A percentile compares a stretch with the other conserved stretches of the same genome.
These are phyloP conservation scores for Strix uralensis DNA, from an alignment of 2,113 vertebrate genomes.

Conservation along the genomic window DNA sequence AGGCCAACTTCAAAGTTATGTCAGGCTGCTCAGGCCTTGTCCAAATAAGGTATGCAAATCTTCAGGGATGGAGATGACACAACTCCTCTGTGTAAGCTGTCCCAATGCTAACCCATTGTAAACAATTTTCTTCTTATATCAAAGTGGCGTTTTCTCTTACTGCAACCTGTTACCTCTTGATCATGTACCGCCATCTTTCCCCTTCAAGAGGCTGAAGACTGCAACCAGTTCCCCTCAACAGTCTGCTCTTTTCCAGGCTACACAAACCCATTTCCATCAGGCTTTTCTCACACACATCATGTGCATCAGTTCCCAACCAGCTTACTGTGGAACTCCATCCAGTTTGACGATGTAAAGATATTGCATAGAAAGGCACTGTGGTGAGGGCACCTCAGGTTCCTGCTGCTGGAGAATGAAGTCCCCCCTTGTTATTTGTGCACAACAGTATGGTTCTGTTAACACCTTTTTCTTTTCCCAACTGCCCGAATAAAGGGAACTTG, in stretches of 20 bases:
- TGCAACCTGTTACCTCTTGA: neutral
- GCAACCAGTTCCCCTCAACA: neutral
- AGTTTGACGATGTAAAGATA: neutral
- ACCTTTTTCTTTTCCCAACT: neutral
- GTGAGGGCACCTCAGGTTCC: neutral
- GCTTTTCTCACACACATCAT: neutral
- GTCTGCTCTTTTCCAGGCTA: neutral
- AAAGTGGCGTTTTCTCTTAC: neutral
- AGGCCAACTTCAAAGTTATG: constrained; percentile 8
- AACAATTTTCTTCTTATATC: neutral
- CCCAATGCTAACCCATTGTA: neutral
- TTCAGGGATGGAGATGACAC: neutral
- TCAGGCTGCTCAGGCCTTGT: neutral
- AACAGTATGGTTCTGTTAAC: neutral
- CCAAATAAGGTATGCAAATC: neutral
- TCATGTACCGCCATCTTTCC: neutral
- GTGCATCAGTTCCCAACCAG: neutral
- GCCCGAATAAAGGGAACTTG: neutral
- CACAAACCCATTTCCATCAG: neutral
- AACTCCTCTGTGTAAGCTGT: neutral
- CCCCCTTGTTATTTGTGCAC: neutral
- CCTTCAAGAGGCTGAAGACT: neutral
- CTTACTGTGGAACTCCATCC: neutral
- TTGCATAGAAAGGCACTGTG: neutral
- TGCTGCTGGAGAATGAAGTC: neutral